phyloP scores from a whole-genome alignment of 2,888 invertebrate species.

The Gnatocerus cornutus region DNA sequence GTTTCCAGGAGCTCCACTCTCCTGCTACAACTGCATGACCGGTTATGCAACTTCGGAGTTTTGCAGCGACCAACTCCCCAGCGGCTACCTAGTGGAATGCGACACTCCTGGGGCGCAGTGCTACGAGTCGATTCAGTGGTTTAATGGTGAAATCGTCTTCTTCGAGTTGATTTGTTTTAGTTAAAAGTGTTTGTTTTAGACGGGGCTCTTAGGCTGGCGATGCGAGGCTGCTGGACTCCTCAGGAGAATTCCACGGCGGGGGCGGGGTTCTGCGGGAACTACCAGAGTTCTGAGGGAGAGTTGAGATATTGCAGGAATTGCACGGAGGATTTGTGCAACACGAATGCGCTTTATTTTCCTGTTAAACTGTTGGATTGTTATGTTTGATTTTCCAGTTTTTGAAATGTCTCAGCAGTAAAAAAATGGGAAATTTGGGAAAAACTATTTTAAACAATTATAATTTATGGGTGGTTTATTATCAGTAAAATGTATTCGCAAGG shows the following conservation, averaged over 20 bases:
- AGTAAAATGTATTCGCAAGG: no score
- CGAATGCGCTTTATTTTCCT: background rate
- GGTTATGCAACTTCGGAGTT: background rate
- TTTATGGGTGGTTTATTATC: no score
- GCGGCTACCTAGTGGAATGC: background rate
- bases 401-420: no score
- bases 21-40: constrained; percentile 9
- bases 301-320: constrained; percentile 46
- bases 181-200: constrained; percentile 31
- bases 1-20: background rate
- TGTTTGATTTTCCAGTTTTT: no score
- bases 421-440: no score
- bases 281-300: constrained; percentile 27
- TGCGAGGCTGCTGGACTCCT: constrained; percentile 49
- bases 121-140: constrained; percentile 24
- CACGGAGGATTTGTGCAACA: constrained; percentile 45
- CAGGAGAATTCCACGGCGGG: constrained; percentile 26
- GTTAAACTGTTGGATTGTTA: background rate
- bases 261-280: constrained; percentile 47
- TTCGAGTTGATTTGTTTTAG: background rate
- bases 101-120: constrained; percentile 1
- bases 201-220: constrained; percentile 44
- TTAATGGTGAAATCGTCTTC: constrained; percentile 13
- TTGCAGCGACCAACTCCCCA: background rate
- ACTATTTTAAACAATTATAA: no score